Evolutionary conservation across 2,888 invertebrate genomes (phyloP).

Genomic region (Tipula unca): DNA sequence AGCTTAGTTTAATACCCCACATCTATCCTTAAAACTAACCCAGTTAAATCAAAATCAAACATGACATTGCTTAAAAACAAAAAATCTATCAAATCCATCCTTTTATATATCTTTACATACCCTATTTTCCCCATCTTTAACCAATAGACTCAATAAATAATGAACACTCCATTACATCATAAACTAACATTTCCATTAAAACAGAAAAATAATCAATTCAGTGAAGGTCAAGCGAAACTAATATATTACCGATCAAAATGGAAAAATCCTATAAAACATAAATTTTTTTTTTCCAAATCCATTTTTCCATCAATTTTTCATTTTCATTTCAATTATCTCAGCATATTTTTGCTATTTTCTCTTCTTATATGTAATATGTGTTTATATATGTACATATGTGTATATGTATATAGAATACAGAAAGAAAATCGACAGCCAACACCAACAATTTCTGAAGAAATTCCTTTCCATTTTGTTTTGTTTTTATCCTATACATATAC

Average conservation of each 20-base stretch:
- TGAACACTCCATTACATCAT: not conserved
- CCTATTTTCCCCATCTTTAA: not conserved
- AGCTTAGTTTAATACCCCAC: not conserved
- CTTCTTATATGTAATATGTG: not conserved
- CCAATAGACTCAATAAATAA: not conserved
- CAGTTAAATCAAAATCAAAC: not conserved
- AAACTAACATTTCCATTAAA: conserved; percentile 3
- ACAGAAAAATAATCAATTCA: not conserved
- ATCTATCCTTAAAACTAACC: not conserved
- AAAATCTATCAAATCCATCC: not conserved
- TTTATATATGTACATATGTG: not conserved
- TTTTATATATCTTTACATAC: not conserved
- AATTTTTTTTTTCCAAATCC: not conserved
- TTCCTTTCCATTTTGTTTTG: not conserved
- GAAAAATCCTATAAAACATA: conserved; percentile 2
- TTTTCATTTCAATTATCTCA: conserved; percentile 3
- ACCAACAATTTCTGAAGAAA: not conserved
- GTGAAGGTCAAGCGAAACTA: conserved; percentile 8
- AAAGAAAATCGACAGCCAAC: not conserved
- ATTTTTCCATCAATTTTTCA: conserved; percentile 2
- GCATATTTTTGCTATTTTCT: conserved; percentile 2
- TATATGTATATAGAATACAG: not conserved
- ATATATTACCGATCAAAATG: not conserved
- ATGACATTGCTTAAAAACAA: not conserved
- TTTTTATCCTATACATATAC: not conserved